A percentile compares a stretch with the other conserved stretches of the same genome.
These are phyloP conservation scores for Hydrocynus forskahlii DNA, from an alignment of 2,797 vertebrate genomes.

Conservation along the genomic window DNA sequence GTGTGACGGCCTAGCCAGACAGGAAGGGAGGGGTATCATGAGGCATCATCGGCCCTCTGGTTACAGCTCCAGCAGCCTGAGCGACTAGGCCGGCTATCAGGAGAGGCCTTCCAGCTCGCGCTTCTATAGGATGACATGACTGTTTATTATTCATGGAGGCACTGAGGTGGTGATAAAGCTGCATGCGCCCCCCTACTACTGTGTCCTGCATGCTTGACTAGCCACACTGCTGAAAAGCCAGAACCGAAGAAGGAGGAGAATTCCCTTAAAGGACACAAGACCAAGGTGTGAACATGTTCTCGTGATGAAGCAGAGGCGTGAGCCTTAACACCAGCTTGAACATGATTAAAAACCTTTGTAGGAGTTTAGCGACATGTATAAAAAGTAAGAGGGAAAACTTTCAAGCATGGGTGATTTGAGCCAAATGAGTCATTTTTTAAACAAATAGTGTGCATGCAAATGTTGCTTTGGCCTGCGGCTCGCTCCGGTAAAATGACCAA, in stretches of 20 bases:
- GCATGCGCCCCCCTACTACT: conserved; percentile 31
- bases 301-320: background rate
- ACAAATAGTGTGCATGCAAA: conserved; percentile 8
- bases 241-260: conserved; percentile 23
- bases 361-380: background rate
- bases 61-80: conserved; percentile 39
- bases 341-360: background rate
- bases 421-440: conserved; percentile 30
- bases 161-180: conserved; percentile 52
- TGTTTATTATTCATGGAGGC: conserved; percentile 60
- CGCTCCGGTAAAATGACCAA: conserved; percentile 37
- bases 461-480: conserved; percentile 37
- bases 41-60: conserved; percentile 36
- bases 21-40: conserved; percentile 45
- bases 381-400: background rate
- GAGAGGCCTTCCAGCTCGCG: conserved; percentile 41
- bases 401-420: background rate
- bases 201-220: conserved; percentile 48
- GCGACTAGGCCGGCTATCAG: conserved; percentile 39
- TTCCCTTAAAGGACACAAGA: background rate
- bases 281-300: background rate
- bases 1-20: conserved; percentile 39
- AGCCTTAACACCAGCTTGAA: too few species aligned
- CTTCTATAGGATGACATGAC: conserved; percentile 53
- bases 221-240: conserved; percentile 43